Evolutionary conservation across 2,113 vertebrate genomes (phyloP), one percentile per base, ranked within the genome.

Genomic region (Osmerus eperlanus): DNA sequence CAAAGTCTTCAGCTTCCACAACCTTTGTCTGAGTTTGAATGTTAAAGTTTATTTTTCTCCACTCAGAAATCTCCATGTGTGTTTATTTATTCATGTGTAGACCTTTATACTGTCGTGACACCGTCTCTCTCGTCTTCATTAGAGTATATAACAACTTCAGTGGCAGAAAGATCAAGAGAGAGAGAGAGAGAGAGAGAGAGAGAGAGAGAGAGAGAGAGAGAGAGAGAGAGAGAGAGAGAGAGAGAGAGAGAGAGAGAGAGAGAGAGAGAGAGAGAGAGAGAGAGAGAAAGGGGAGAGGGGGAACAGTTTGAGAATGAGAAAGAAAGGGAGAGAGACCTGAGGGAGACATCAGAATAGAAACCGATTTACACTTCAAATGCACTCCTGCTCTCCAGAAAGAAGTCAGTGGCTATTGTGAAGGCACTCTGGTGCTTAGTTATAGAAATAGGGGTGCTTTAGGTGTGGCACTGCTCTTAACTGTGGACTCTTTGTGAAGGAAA

Each of bases 121-220:
- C 83, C 70, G 75, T 88, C 86, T 89, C 87, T 65, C 64, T 76
- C 84, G 89, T 89, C 84, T 82, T 89, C 84, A 85, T 90, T 87
- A 86, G 65, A 65, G 66, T n/a, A 72, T 76, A 70, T 63, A 72
- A 59, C 67, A 81, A 81, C 75, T 74, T 78, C 74, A 76, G 58
- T 72, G 29, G 61, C 23, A 41, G n/a, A 63, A 23, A 59, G 59
- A 52, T 3, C n/a, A 41, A 23, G 60, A 51, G 7, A 28, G 32
- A 47, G 21, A 41, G 70, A 21, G 21, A 21, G 21, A 21, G 21
- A 21, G 28, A 69, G 23, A 23, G 23, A 2, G 23, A 62, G 28
- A 69, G 23, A 23, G 23, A 2, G 23, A 62, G 28, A 69, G 23
- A 23, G 23, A 2, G 23, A 62, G 28, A 69, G 23, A 23, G 23